A percentile compares a stretch with the other conserved stretches of the same genome.
These are phyloP conservation scores for Pantherophis alleghaniensis DNA, from an alignment of 2,797 vertebrate genomes.

Conservation along the genomic window DNA sequence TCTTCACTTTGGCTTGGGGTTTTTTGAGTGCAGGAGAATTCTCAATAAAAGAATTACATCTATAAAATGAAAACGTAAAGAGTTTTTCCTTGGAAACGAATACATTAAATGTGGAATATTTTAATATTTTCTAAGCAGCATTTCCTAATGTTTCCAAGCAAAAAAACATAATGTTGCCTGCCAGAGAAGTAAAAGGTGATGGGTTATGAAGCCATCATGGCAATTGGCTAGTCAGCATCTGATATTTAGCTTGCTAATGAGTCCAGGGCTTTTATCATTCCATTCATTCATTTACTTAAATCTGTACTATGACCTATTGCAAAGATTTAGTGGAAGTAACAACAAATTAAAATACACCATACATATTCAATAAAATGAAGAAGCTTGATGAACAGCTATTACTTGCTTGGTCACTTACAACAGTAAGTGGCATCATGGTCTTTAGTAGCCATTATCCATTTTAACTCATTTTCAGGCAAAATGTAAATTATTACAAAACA, in stretches of 20 bases:
- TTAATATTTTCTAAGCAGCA: background rate
- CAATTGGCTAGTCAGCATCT: background rate
- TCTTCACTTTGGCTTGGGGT: conserved; percentile 93
- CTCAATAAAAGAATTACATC: conserved; percentile 98
- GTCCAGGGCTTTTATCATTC: background rate
- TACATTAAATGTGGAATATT: conserved; percentile 26
- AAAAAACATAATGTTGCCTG: conserved; percentile 29
- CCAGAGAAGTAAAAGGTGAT: conserved; percentile 12
- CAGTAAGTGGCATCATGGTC: background rate
- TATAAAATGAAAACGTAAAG: conserved; percentile 66
- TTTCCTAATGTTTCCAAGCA: conserved; percentile 18
- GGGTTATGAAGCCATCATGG: background rate
- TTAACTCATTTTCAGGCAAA: background rate
- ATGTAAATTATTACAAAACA: background rate
- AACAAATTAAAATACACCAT: background rate
- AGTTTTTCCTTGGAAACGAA: conserved; percentile 19
- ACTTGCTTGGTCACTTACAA: background rate
- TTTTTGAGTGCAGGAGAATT: conserved; percentile 91
- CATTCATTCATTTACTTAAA: conserved; percentile 1
- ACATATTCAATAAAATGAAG: background rate
- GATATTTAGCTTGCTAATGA: conserved; percentile 19
- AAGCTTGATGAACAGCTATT: background rate
- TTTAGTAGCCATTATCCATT: background rate
- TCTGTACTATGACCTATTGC: background rate
- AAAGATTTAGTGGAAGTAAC: background rate